Evolutionary conservation across 2,113 vertebrate genomes (phyloP), one percentile per base, ranked within the genome.

Genomic region (Oncorhynchus nerka): DNA sequence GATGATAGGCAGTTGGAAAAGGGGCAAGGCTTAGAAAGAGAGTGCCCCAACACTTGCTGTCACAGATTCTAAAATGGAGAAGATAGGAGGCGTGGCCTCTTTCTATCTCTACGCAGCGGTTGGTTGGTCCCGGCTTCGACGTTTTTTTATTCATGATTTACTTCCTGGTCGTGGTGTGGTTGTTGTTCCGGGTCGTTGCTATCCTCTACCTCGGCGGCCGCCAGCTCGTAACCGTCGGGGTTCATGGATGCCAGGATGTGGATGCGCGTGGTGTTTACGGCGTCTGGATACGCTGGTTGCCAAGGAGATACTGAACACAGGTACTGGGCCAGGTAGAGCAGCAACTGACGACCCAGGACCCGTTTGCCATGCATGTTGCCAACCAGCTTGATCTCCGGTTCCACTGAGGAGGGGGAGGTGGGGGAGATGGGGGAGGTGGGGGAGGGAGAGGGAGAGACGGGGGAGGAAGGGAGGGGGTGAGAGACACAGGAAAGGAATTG

Each of bases 291-390:
- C 97, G 94, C 11, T 93, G 78, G 49, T 94, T 97, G 64, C 97
- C 97, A 1, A 95, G 93, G 57, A 92, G 87, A 82, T 98, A 98
- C 83, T 99, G 97, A 96, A 67, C 98, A 99, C 88, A 99, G 88
- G 84, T 97, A 97, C 89, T 99, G 97, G 8, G 93, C 91, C 9
- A 99, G 88, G 83, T 98, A 98, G 77, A 99, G 89, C 71, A 99
- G 93, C 75, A 99, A 84, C 78, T 99, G 96, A 48, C 95, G 94
- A 11, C 98, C 97, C 20, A 96, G 90, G 26, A 99, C 97, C 90
- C 98, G 11, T n/a, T 99, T 99, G 67, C 98, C 98, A 0, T 99
- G 98, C 93, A 99, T 99, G 90, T 99, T 99, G 48, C 94, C 98
- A 16, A 99, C 88, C 49, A 97, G 90, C 85, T 98, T 98, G 81